These are phyloP conservation scores for Aldabrachelys gigantea DNA, from an alignment of 2,113 vertebrate genomes.

Conservation along the genomic window DNA sequence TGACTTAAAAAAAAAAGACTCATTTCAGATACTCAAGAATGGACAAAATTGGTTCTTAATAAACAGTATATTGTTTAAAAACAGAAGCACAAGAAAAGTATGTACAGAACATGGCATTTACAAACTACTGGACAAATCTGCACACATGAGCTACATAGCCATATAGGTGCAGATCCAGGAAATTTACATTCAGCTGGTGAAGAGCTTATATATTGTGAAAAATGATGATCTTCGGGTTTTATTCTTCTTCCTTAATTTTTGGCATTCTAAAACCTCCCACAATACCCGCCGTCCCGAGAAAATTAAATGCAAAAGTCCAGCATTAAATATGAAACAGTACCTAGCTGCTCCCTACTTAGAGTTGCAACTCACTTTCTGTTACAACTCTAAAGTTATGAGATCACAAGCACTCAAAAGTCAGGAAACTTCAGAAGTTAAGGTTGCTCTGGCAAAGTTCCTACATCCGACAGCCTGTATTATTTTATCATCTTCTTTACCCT, in stretches of 20 bases:
- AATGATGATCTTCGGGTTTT: background rate
- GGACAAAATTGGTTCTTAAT: background rate
- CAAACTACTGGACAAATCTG: background rate
- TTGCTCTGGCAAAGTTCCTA: background rate
- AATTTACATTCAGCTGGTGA: background rate
- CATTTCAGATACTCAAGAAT: background rate
- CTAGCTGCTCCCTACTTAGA: background rate
- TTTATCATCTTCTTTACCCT: background rate
- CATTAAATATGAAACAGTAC: background rate
- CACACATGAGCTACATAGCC: background rate
- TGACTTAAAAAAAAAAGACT: background rate
- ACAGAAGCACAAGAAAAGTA: background rate
- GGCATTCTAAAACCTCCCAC: background rate
- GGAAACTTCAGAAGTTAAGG: background rate
- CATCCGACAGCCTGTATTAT: background rate
- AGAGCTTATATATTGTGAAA: background rate
- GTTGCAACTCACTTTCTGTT: background rate
- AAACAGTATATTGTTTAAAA: background rate
- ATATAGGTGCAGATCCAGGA: background rate
- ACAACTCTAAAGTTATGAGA: background rate
- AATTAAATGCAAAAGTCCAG: background rate
- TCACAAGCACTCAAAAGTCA: background rate
- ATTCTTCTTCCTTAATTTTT: background rate
- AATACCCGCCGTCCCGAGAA: background rate
- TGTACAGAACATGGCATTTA: constrained; percentile 9